Percentiles rank a stretch among this genome's conserved stretches.
These are phyloP conservation scores for Apodemia duryi DNA, from an alignment of 2,888 invertebrate genomes.

Conservation along the genomic window DNA sequence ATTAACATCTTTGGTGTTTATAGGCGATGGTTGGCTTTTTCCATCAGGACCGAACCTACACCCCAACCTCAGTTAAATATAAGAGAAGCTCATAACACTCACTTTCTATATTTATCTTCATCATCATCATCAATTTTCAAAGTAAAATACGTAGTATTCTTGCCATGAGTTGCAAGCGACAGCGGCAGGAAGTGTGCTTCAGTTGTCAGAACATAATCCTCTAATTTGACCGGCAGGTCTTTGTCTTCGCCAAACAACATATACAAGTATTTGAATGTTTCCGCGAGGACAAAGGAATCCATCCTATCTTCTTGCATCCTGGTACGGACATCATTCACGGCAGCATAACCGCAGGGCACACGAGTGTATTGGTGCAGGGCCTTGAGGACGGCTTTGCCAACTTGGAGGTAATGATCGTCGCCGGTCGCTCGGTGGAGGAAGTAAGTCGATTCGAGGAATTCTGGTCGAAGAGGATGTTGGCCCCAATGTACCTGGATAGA, in stretches of 20 bases:
- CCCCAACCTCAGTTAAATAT: too few species aligned
- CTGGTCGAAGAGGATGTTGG: conserved; percentile 97
- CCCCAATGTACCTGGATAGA: conserved; percentile 94
- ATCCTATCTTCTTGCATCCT: conserved; percentile 96
- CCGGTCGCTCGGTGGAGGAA: conserved; percentile 97
- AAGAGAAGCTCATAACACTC: conserved; percentile 35
- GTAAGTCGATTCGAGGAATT: conserved; percentile 98
- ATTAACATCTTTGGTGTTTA: too few species aligned
- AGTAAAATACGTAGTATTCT: conserved; percentile 65
- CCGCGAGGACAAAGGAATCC: conserved; percentile 98
- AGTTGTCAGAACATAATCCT: conserved; percentile 93
- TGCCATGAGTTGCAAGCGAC: conserved; percentile 83
- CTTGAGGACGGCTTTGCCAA: conserved; percentile 92
- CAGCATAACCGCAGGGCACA: conserved; percentile 98
- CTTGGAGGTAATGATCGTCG: conserved; percentile 95
- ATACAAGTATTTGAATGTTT: conserved; percentile 98
- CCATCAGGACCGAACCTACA: too few species aligned
- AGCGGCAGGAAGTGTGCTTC: conserved; percentile 98
- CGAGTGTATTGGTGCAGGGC: conserved; percentile 93
- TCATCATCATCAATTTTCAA: conserved; percentile 70
- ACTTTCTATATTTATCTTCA: conserved; percentile 65
- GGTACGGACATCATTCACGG: conserved; percentile 96
- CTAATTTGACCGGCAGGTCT: conserved; percentile 89
- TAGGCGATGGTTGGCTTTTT: too few species aligned
- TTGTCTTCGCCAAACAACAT: conserved; percentile 92